Percentiles rank a stretch among this genome's conserved stretches.
These are phyloP conservation scores for Psammodynastes pulverulentus DNA, from an alignment of 2,113 vertebrate genomes.

Conservation along the genomic window DNA sequence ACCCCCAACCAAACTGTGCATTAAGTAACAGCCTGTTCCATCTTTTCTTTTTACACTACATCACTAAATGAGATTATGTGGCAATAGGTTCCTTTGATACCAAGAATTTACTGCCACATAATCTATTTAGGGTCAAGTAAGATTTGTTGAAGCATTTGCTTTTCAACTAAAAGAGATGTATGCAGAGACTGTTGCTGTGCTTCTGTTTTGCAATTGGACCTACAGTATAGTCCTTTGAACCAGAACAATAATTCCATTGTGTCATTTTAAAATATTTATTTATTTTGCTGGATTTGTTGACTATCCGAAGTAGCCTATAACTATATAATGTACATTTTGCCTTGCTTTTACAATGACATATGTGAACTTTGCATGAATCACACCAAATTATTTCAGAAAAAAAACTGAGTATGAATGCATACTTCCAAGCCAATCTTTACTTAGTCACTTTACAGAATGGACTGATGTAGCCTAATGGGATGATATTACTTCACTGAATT, in stretches of 20 bases:
- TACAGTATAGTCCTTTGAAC: neutral
- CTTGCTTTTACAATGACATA: neutral
- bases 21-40: neutral
- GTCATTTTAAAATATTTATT: neutral
- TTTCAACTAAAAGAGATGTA: neutral
- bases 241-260: neutral
- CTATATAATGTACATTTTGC: neutral
- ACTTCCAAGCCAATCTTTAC: neutral
- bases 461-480: neutral
- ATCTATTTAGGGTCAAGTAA: neutral
- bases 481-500: neutral
- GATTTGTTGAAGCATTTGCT: slow-evolving; percentile 7
- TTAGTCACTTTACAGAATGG: neutral
- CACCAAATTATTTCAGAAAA: neutral
- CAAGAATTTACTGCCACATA: neutral
- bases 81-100: neutral
- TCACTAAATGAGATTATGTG: neutral
- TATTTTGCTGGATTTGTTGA: neutral
- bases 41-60: slow-evolving; percentile 4
- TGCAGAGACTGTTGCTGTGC: neutral
- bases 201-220: neutral
- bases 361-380: neutral
- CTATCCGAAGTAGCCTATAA: neutral
- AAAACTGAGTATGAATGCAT: neutral
- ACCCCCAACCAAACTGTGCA: neutral